Conservation (phyloP, 2,113 vertebrate species). For the Pseudorasbora parva region DNA sequence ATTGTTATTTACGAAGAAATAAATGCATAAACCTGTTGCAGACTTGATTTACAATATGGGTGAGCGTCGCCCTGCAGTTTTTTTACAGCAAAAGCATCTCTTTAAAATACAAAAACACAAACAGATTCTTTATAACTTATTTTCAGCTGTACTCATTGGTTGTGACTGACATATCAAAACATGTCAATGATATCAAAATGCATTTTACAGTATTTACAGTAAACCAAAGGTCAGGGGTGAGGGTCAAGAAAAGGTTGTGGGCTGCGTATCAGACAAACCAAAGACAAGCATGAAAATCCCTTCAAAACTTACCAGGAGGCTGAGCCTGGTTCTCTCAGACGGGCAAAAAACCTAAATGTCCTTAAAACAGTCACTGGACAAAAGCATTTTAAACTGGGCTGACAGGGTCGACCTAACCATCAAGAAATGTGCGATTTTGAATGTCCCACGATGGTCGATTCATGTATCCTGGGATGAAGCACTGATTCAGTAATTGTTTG, state of each 20-base stretch:
- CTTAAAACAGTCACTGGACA: background rate
- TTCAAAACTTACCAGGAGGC: slow-evolving; percentile 60
- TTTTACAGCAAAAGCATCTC: slow-evolving; percentile 38
- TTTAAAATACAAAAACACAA: slow-evolving; percentile 72
- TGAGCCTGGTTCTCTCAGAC: slow-evolving; percentile 54
- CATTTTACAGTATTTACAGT: slow-evolving; percentile 83
- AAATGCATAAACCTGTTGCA: slow-evolving; percentile 25
- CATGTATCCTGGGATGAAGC: background rate
- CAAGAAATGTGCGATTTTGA: background rate
- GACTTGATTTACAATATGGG: slow-evolving; percentile 6
- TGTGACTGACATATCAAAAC: slow-evolving; percentile 83
- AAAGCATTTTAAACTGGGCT: slow-evolving; percentile 21
- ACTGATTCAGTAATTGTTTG: background rate
- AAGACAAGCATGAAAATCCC: slow-evolving; percentile 56
- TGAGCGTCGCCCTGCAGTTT: slow-evolving; percentile 8
- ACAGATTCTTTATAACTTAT: slow-evolving; percentile 79
- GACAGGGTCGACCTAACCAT: background rate
- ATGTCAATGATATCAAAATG: slow-evolving; percentile 86
- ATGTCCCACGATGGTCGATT: background rate
- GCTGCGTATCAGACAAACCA: slow-evolving; percentile 60
- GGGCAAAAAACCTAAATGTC: no score
- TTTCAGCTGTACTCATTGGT: slow-evolving; percentile 81
- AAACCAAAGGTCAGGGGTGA: slow-evolving; percentile 55
- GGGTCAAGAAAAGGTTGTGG: slow-evolving; percentile 40
- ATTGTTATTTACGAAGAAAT: slow-evolving; percentile 27